phyloP scores from a whole-genome alignment of 2,797 vertebrate species.

The Hyperoplus immaculatus region DNA sequence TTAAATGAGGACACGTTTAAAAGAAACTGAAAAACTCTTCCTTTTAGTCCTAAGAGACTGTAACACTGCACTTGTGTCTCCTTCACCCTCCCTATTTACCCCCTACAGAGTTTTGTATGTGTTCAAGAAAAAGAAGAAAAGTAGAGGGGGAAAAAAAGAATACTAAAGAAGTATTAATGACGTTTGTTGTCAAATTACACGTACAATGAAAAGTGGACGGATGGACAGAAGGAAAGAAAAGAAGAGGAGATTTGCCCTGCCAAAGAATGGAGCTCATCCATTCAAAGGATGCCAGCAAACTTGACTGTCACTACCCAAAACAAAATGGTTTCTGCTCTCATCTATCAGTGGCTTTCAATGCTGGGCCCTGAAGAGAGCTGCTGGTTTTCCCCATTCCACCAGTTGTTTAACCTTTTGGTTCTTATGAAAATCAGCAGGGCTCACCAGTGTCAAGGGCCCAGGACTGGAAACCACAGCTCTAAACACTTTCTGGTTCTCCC shows the following conservation, averaged over 20 bases:
- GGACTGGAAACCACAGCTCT: constrained; percentile 54
- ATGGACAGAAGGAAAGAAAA: constrained; percentile 83
- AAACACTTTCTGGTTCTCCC: constrained; percentile 59
- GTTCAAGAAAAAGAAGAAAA: constrained; percentile 61
- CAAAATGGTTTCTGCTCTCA: constrained; percentile 52
- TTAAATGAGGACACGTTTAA: constrained; percentile 69
- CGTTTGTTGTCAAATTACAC: constrained; percentile 82
- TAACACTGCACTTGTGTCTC: constrained; percentile 90
- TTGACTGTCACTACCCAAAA: constrained; percentile 73
- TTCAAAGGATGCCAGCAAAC: constrained; percentile 95
- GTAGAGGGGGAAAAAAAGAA: constrained; percentile 49
- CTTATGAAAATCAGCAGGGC: constrained; percentile 55
- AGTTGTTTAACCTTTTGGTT: constrained; percentile 30
- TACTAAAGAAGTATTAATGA: constrained; percentile 65
- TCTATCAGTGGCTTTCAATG: constrained; percentile 58
- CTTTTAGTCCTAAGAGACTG: constrained; percentile 89
- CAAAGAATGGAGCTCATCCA: constrained; percentile 95
- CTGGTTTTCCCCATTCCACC: constrained; percentile 50
- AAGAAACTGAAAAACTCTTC: constrained; percentile 78
- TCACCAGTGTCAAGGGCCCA: constrained; percentile 24
- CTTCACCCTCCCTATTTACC: constrained; percentile 57
- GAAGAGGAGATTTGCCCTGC: constrained; percentile 93
- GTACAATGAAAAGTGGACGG: constrained; percentile 85
- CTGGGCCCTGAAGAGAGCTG: constrained; percentile 42
- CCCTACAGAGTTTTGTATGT: constrained; percentile 75